A percentile compares a stretch with the other conserved stretches of the same genome.
phyloP scores from a whole-genome alignment of 2,113 vertebrate species.

The Oophaga pumilio region DNA sequence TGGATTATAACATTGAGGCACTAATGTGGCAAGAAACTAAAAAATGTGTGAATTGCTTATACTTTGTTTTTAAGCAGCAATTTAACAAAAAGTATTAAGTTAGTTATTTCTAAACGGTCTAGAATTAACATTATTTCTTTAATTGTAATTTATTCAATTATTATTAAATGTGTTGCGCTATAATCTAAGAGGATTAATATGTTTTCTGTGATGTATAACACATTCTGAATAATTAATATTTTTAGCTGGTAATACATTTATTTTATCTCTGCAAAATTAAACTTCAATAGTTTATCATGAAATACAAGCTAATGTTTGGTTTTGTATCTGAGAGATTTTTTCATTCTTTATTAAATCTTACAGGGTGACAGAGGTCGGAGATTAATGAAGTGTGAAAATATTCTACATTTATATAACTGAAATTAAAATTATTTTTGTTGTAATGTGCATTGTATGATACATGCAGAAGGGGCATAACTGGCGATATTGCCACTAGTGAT shows the following conservation, averaged over 20 bases:
- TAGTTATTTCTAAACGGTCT: neutral
- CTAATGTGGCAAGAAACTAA: no score
- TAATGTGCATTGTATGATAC: neutral
- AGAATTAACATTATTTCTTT: neutral
- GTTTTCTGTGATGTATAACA: constrained; percentile 1
- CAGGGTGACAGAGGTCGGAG: neutral
- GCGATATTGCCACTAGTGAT: no score
- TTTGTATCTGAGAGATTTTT: neutral
- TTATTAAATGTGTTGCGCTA: neutral
- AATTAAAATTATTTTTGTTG: neutral
- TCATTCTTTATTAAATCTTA: neutral
- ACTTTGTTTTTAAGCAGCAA: neutral
- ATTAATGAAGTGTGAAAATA: neutral
- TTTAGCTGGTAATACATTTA: neutral
- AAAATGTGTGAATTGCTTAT: no score
- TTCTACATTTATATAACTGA: neutral
- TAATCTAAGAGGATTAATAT: constrained; percentile 11
- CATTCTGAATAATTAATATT: constrained; percentile 15
- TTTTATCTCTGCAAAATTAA: neutral
- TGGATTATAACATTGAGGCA: no score
- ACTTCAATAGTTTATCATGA: neutral
- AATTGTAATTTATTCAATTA: neutral
- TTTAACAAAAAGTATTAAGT: neutral
- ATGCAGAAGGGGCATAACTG: neutral
- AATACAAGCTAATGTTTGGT: neutral